Evolutionary conservation across 2,797 vertebrate species (phyloP).

Genomic region (Poeciliopsis gracilis): DNA sequence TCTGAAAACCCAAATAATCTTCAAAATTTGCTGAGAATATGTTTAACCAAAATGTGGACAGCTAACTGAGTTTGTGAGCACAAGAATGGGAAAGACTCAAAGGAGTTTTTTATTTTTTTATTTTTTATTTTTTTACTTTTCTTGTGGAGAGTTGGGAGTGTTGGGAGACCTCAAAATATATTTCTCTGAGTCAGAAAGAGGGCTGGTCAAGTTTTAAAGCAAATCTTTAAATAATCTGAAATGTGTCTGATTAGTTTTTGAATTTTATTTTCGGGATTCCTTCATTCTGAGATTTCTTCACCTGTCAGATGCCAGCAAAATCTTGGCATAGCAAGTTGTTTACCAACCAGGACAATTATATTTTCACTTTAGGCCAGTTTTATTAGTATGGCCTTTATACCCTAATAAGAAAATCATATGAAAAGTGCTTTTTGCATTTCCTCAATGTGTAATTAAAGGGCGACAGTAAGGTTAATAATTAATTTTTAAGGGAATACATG

Average conservation of each 20-base stretch:
- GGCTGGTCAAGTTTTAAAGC: neutral
- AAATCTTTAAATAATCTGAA: neutral
- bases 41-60: neutral
- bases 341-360: neutral
- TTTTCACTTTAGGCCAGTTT: neutral
- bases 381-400: neutral
- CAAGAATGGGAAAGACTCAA: neutral
- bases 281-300: neutral
- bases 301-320: neutral
- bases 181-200: neutral
- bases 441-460: neutral
- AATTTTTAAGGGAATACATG: neutral
- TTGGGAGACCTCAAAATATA: no score
- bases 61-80: neutral
- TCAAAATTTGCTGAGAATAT: slow-evolving; percentile 17
- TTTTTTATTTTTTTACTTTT: no score
- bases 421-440: neutral
- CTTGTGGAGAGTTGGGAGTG: no score
- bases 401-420: neutral
- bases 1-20: slow-evolving; percentile 39
- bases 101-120: neutral
- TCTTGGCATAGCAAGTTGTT: neutral
- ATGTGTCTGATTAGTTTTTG: neutral
- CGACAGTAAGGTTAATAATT: neutral
- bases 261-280: neutral